These are phyloP conservation scores for Wiebesia pumilae DNA, from an alignment of 1,140 invertebrate species.

Conservation along the genomic window DNA sequence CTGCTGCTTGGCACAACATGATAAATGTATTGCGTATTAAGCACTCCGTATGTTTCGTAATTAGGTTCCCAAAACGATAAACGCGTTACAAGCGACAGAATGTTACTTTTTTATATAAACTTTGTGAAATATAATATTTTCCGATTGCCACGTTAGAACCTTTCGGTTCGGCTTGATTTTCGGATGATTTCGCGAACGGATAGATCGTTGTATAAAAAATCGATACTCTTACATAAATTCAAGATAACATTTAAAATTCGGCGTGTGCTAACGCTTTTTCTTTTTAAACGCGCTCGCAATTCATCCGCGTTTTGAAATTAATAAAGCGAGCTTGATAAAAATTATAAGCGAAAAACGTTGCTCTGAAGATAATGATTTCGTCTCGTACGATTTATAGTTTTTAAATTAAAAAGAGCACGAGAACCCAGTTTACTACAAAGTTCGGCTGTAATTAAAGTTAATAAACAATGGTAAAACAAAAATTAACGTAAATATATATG, in stretches of 20 bases:
- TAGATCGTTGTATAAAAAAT: background rate
- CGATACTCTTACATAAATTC: too few relatives aligned
- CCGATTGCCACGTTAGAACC: background rate
- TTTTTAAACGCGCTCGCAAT: background rate
- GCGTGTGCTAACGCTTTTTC: background rate
- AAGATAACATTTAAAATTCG: too few relatives aligned
- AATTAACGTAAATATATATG: too few relatives aligned
- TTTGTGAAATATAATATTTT: background rate
- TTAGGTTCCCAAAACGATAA: background rate
- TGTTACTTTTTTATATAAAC: background rate
- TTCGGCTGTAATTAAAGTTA: too few relatives aligned
- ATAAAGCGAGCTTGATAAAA: background rate
- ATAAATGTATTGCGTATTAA: conserved; percentile 11
- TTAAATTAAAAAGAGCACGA: too few relatives aligned
- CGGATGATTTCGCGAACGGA: background rate
- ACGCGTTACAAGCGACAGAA: background rate
- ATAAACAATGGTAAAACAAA: too few relatives aligned
- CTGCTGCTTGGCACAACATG: background rate
- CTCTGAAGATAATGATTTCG: too few relatives aligned
- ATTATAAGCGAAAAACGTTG: background rate
- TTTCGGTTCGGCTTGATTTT: background rate
- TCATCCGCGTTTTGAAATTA: background rate
- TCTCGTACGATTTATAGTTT: too few relatives aligned
- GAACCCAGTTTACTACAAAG: too few relatives aligned
- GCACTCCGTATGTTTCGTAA: background rate